Conservation (phyloP, 2,888 invertebrate genomes). For the Ichneumoninae sp. region DNA sequence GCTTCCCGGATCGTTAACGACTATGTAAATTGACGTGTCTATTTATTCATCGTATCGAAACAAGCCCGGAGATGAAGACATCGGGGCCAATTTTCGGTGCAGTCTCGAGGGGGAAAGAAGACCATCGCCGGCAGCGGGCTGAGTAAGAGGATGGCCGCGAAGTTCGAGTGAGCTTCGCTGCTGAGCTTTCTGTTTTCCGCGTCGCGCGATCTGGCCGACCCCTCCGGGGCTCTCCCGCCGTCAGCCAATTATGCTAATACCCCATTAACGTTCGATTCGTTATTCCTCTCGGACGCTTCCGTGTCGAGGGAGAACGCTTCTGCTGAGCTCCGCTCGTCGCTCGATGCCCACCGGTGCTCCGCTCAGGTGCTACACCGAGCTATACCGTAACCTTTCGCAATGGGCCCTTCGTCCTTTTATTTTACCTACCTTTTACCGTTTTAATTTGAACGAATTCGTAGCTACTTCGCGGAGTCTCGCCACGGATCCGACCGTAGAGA, state of each 20-base stretch:
- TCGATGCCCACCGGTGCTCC: conserved; percentile 2
- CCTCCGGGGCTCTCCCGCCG: conserved; percentile 36
- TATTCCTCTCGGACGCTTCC: conserved; percentile 68
- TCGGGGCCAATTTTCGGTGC: conserved; percentile 74
- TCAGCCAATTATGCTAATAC: conserved; percentile 74
- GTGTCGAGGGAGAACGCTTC: conserved; percentile 16
- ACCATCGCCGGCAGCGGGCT: conserved; percentile 37
- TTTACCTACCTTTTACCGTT: conserved; percentile 4
- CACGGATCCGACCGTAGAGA: conserved; percentile 1
- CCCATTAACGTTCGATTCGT: conserved; percentile 68
- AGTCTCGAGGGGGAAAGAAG: not conserved
- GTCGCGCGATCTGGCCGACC: conserved; percentile 43
- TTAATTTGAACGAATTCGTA: conserved; percentile 35
- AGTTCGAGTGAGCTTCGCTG: conserved; percentile 36
- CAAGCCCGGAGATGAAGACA: conserved; percentile 76
- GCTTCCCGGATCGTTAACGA: conserved; percentile 77
- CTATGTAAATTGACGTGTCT: conserved; percentile 83
- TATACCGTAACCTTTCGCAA: not conserved
- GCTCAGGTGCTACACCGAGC: not conserved
- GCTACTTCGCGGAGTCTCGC: conserved; percentile 22
- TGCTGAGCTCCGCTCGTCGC: conserved; percentile 2
- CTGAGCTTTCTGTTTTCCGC: conserved; percentile 62
- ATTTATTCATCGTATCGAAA: conserved; percentile 81
- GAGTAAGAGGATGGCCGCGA: conserved; percentile 8
- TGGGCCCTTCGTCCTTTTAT: conserved; percentile 5